Conservation (phyloP, 2,888 invertebrate genomes). For the Hyposoter dolosus region DNA sequence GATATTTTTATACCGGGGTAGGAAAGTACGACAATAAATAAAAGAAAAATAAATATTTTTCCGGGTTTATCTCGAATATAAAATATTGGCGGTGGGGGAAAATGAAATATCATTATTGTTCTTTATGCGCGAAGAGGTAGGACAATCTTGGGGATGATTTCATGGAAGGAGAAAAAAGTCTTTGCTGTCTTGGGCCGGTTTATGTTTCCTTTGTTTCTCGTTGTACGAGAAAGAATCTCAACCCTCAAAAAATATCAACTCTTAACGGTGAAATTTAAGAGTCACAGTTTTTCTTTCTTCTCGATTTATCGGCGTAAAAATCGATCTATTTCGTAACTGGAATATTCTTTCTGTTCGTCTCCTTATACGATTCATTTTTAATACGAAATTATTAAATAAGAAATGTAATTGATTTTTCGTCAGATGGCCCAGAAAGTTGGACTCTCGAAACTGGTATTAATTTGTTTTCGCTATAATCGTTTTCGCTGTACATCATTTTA, state of each 20-base stretch:
- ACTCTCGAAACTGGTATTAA: slow-evolving; percentile 22
- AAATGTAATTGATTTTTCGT: neutral
- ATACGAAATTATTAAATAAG: neutral
- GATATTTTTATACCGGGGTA: slow-evolving; percentile 54
- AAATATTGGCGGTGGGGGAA: slow-evolving; percentile 32
- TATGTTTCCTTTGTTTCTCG: slow-evolving; percentile 18
- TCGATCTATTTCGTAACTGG: neutral
- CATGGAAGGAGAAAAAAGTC: slow-evolving; percentile 39
- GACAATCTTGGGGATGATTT: slow-evolving; percentile 52
- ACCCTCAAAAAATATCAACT: neutral
- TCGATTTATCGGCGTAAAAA: neutral
- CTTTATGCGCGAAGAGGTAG: slow-evolving; percentile 54
- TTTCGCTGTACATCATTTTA: neutral
- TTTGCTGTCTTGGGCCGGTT: slow-evolving; percentile 25
- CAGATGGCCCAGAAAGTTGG: neutral
- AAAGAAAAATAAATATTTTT: slow-evolving; percentile 42
- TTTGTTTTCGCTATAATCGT: slow-evolving; percentile 14
- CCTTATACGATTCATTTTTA: neutral
- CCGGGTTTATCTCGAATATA: slow-evolving; percentile 62
- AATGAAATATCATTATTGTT: slow-evolving; percentile 67
- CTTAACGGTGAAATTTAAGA: neutral
- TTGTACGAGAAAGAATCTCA: neutral
- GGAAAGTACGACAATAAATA: slow-evolving; percentile 14
- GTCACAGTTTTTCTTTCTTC: neutral
- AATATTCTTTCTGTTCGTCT: neutral